These are phyloP conservation scores for Orthosia incerta DNA, from an alignment of 2,888 invertebrate genomes.

Conservation along the genomic window DNA sequence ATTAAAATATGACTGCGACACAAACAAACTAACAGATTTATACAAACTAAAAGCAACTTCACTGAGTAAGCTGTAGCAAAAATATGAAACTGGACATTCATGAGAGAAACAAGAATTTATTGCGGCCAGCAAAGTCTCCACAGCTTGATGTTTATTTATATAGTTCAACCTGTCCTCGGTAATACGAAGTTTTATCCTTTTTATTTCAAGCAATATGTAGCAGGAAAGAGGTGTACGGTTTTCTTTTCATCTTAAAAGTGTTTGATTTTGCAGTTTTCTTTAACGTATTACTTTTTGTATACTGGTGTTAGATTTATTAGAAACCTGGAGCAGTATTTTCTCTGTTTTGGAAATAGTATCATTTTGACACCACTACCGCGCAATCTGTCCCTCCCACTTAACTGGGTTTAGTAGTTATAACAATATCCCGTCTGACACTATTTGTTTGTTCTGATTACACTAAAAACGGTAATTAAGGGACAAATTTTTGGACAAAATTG, in stretches of 20 bases:
- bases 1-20: conserved; percentile 52
- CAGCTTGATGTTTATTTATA: conserved; percentile 61
- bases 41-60: conserved; percentile 56
- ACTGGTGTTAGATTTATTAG: background rate
- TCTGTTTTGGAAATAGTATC: background rate
- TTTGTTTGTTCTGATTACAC: background rate
- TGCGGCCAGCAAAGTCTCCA: conserved; percentile 44
- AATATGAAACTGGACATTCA: conserved; percentile 65
- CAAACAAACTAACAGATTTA: conserved; percentile 43
- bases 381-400: too few relatives aligned
- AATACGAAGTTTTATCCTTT: conserved; percentile 46
- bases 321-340: background rate
- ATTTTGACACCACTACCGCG: too few relatives aligned
- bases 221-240: background rate
- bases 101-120: conserved; percentile 65
- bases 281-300: background rate
- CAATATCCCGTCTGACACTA: background rate
- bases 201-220: conserved; percentile 41
- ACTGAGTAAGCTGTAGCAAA: conserved; percentile 54
- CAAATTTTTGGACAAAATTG: background rate
- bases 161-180: conserved; percentile 55
- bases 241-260: background rate
- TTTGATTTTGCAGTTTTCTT: background rate
- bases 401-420: too few relatives aligned
- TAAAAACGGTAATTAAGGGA: background rate